Evolutionary conservation across 2,113 vertebrate species (phyloP), one percentile per base, ranked within the genome.

Genomic region (Crotalus viridis): DNA sequence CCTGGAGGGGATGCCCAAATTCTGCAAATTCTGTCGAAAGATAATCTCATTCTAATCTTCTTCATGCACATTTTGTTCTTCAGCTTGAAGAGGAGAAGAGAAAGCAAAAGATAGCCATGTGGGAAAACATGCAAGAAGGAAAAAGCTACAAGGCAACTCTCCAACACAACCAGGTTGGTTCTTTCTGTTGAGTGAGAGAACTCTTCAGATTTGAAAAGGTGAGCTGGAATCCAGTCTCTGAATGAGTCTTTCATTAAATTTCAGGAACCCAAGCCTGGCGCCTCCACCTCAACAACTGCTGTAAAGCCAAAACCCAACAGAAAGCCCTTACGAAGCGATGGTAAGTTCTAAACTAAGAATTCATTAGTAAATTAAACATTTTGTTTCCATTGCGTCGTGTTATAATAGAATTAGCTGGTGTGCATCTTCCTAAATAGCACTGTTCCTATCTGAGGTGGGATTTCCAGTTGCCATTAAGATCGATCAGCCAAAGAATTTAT

Each of bases 81-180:
- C 90, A 99, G 99, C 96, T 98, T 57, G 99, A 99, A 96, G 99
- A 99, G 69, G 98, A 99, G 93, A 99, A 98, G 93, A 97, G 98
- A 94, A 97, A 94, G 88, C 98, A 98, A 97, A 99, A 99, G 95
- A 98, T 99, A 0, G 98, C 98, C 3, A 97, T 97, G 90, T 99
- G 98, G 98, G 98, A 99, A n/a, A 99, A 97, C 26, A 98, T 99
- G 98, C 97, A 98, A 52, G 97, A 98, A 93, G 98, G 99, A 2
- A 98, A 97, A 94, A 99, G 98, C 94, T 98, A 97, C 94, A 98
- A 97, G 97, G 97, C 97, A 95, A 95, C 94, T 1, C 4, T 96
- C 10, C 97, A 96, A 28, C 64, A 93, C 13, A 94, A 95, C 57
- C 98, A 98, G 96, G 99, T 99, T 95, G 96, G 94, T 59, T 3